phyloP scores from a whole-genome alignment of 2,113 vertebrate species.

The Callospermophilus lateralis region DNA sequence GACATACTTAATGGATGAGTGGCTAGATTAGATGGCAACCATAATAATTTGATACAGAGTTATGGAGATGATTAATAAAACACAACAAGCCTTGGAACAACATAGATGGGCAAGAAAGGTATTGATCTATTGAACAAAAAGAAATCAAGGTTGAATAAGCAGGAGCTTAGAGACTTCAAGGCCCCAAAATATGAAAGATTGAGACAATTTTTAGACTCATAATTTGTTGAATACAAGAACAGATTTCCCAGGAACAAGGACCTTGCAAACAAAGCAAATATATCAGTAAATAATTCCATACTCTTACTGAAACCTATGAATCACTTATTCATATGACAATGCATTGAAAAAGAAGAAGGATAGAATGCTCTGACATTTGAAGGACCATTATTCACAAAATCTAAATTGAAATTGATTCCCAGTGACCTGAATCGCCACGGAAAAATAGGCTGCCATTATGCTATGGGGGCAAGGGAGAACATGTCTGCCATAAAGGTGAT shows the following conservation, averaged over 20 bases:
- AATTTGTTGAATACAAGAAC: background rate
- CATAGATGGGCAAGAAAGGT: background rate
- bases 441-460: background rate
- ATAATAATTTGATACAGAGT: background rate
- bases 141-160: conserved; percentile 24
- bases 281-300: background rate
- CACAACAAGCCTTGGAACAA: background rate
- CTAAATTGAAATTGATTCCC: background rate
- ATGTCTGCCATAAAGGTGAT: background rate
- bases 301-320: background rate
- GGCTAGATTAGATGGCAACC: background rate
- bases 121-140: background rate
- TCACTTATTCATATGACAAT: background rate
- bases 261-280: background rate
- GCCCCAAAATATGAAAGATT: background rate
- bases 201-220: background rate
- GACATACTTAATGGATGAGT: background rate
- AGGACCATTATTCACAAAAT: background rate
- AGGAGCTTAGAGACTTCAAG: background rate
- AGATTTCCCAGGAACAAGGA: background rate
- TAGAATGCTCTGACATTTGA: background rate
- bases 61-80: background rate
- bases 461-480: background rate
- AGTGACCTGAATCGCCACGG: background rate
- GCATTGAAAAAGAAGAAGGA: too few relatives aligned